Evolutionary conservation across 1,140 invertebrate genomes (phyloP), one percentile per base, ranked within the genome.

Genomic region (Bombyx mandarina): DNA sequence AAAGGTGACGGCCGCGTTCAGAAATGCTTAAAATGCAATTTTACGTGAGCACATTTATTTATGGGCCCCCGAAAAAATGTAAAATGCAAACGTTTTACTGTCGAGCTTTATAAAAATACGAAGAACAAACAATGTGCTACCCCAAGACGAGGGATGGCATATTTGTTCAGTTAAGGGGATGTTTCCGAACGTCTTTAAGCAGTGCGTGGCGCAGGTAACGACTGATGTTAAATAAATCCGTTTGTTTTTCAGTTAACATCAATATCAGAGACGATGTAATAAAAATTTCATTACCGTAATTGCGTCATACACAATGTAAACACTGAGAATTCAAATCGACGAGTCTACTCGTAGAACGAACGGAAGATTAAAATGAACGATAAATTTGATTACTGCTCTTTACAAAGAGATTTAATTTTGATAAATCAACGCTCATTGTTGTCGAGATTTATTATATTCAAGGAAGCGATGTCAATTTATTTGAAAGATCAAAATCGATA

Each of bases 1-100:
- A 73, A 78, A 86, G 78, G 79, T 84, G 75, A 72, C 72, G 69
- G 73, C 53, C 65, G 66, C 70, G 67, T 82, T 82, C 67, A 73
- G 69, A 79, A 77, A 82, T 81, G 79, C 78, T 85, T 85, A 83
- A 83, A 83, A 82, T 85, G 83, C 82, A 83, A 86, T 86, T 85
- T 83, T 79, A 82, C 66, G 71, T 67, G 68, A 77, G 67, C 66
- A 75, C 68, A 74, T 79, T 82, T 85, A 86, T 86, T 87, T 85
- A 85, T 85, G 80, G 72, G 69, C 83, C 79, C 12, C 76, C 71
- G 77, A 82, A 35, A 35, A 83, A 86, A 85, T 83, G 77, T 77
- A 79, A 86, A 84, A 82, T 79, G 77, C 76, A 79, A 81, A 81
- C 75, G 72, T 85, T 86, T 86, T 85, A 86, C 83, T 84, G 75